phyloP scores from a whole-genome alignment of 2,113 vertebrate genomes.

The Lagenorhynchus albirostris region DNA sequence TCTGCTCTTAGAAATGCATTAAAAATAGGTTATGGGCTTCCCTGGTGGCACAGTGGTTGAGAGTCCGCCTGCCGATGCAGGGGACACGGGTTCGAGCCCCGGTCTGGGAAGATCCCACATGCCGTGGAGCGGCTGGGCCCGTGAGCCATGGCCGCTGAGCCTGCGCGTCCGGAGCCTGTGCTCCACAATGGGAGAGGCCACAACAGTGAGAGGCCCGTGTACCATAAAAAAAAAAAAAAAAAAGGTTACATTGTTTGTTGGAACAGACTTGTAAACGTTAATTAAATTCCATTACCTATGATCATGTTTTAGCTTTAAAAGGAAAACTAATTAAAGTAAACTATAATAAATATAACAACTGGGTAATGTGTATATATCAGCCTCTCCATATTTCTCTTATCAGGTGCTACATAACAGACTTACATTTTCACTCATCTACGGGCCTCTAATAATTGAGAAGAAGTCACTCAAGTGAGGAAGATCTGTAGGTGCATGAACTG shows the following conservation, averaged over 20 bases:
- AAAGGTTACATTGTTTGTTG: conserved; percentile 32
- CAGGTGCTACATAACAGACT: conserved; percentile 16
- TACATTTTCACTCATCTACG: conserved; percentile 7
- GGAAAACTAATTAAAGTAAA: conserved; percentile 55
- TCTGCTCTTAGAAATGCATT: conserved; percentile 42
- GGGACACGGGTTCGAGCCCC: too few species aligned
- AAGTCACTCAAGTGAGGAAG: conserved; percentile 23
- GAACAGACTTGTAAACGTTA: conserved; percentile 49
- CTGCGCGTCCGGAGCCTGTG: too few species aligned
- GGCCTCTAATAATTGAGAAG: not conserved
- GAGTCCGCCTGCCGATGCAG: too few species aligned
- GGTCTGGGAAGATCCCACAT: too few species aligned
- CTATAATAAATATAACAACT: conserved; percentile 39
- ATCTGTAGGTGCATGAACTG: not conserved
- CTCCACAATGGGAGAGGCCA: too few species aligned
- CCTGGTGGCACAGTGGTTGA: too few species aligned
- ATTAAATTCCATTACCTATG: conserved; percentile 57
- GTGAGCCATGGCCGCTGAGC: too few species aligned
- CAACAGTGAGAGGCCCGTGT: too few species aligned
- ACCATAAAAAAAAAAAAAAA: not conserved
- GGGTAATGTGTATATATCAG: not conserved
- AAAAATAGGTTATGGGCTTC: conserved; percentile 10
- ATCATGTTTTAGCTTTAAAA: conserved; percentile 49
- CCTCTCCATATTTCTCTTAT: conserved; percentile 23
- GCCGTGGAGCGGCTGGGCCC: too few species aligned